phyloP scores from a whole-genome alignment of 2,888 invertebrate species.

The Philonicus albiceps region DNA sequence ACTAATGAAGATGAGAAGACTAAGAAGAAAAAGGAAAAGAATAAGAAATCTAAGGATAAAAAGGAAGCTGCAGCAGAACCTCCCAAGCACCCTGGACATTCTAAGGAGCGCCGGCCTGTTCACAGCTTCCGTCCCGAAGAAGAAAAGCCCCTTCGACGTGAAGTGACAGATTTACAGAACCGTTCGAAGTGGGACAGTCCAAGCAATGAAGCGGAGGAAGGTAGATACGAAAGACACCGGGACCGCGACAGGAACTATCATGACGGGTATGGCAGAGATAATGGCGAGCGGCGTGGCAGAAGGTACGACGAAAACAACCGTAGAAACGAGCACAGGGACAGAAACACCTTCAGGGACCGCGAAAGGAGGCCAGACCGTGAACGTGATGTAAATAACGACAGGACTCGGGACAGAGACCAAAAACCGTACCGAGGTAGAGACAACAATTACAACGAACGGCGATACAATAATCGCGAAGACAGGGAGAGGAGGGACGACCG shows the following conservation, averaged over 20 bases:
- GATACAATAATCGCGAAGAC: not conserved
- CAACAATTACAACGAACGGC: slow-evolving; percentile 11
- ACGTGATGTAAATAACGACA: slow-evolving; percentile 28
- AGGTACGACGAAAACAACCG: not conserved
- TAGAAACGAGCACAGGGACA: not conserved
- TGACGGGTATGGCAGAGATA: not conserved
- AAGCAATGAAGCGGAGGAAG: not conserved
- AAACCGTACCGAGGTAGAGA: slow-evolving; percentile 11
- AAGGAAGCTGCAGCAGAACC: not conserved
- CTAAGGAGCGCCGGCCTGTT: not conserved
- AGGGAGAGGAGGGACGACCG: not conserved
- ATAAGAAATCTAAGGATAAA: not conserved
- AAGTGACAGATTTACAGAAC: not conserved
- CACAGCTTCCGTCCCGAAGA: slow-evolving; percentile 8
- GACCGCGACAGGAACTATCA: slow-evolving; percentile 45
- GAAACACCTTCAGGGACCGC: not conserved
- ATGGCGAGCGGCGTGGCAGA: not conserved
- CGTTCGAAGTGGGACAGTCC: slow-evolving; percentile 59
- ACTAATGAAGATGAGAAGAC: not conserved
- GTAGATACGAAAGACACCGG: not conserved
- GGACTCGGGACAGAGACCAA: slow-evolving; percentile 35
- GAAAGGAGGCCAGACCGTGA: slow-evolving; percentile 44
- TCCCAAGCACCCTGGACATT: not conserved
- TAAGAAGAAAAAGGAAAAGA: not conserved
- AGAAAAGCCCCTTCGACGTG: slow-evolving; percentile 39